Evolutionary conservation across 2,113 vertebrate genomes (phyloP), one percentile per base, ranked within the genome.

Genomic region (Lipophrys pholis): DNA sequence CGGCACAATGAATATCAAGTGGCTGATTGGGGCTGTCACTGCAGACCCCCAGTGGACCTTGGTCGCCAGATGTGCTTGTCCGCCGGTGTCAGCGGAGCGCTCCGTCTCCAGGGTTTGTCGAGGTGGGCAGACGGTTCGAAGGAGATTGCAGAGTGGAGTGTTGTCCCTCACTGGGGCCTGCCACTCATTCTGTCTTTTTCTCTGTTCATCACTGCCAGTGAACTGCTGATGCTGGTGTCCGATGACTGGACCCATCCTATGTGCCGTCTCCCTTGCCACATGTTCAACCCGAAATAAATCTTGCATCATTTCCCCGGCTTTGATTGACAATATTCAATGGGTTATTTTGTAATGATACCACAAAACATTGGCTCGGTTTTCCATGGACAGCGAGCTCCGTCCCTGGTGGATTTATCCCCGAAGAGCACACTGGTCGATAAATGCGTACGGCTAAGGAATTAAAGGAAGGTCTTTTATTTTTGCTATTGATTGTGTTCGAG

Each of bases 131-230:
- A 86, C 74, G 58, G 81, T 43, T 58, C 54, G 45, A 69, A 88
- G 80, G 86, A 86, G 85, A 80, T 69, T 64, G 73, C 64, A 4
- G 57, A 79, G 77, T 21, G 1, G 46, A 63, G 72, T 41, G 60
- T 70, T 80, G 79, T 83, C 86, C 79, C 84, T 82, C 76, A 70
- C 80, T 69, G 36, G 30, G 67, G 66, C 80, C 83, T 90, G 93
- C 85, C 93, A 93, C 87, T 93, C 92, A 92, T 59, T 76, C 56
- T 73, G 87, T 90, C 87, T 85, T 87, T 82, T 82, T 76, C 82
- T 82, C 83, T 76, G 63, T 90, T 86, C 80, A 59, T 93, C 92
- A 91, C 87, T 89, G 91, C 91, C 92, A 89, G 50, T 8, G 39
- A 73, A 71, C 65, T 80, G 89, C 88, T 87, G 90, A 91, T 81